Evolutionary conservation across 2,797 vertebrate species (phyloP).

Genomic region (Sibirionetta formosa): DNA sequence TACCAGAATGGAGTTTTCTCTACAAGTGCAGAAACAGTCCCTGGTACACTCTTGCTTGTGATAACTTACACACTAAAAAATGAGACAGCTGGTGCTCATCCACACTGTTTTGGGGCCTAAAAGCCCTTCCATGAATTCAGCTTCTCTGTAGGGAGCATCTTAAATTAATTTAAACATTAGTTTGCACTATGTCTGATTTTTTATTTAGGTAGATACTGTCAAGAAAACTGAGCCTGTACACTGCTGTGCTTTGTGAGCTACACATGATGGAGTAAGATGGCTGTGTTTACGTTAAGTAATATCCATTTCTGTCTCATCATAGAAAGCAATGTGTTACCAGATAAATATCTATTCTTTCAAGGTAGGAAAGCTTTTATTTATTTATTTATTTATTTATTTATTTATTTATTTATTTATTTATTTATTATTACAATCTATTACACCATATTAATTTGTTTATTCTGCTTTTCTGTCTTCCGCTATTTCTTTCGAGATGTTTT

Average conservation of each 20-base stretch:
- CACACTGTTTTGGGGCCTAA: not conserved
- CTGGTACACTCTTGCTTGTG: not conserved
- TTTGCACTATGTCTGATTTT: not conserved
- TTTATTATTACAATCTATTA: not conserved
- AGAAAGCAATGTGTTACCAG: not conserved
- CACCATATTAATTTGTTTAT: not conserved
- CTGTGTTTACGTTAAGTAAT: not conserved
- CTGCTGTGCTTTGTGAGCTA: not conserved
- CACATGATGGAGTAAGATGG: fast-evolving
- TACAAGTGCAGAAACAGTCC: not conserved
- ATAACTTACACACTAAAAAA: not conserved
- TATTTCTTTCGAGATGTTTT: not conserved
- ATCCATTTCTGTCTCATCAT: not conserved
- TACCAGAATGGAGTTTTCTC: not conserved
- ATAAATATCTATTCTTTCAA: not conserved
- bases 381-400: too few species aligned
- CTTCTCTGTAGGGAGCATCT: not conserved
- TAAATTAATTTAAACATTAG: not conserved
- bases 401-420: too few species aligned
- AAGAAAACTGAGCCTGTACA: not conserved
- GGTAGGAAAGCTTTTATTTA: too few species aligned
- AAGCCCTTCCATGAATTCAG: not conserved
- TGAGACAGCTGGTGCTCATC: not conserved
- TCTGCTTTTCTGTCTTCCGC: not conserved
- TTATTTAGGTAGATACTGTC: not conserved